Base-by-base conservation (phyloP, 2,797 vertebrate species). In the Cyprinella venusta region DNA sequence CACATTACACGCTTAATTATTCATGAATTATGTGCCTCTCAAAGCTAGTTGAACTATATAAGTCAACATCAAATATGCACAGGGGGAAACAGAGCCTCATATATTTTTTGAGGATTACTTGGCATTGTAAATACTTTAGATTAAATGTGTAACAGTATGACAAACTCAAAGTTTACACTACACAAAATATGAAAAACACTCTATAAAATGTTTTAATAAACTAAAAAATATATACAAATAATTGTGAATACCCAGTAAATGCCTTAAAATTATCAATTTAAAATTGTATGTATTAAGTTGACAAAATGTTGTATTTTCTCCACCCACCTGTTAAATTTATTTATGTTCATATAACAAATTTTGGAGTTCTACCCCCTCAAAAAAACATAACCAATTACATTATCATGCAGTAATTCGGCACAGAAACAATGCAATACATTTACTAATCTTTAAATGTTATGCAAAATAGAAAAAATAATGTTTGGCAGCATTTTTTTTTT, bases 1-100 rank as follows among this genome's bases (percentile, higher is more conserved):
- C 79, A 82, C 69, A 63, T 63, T 63, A 30, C 61, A 85, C 40
- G 65, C 77, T 90, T 56, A 83, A 90, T 90, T 88, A 90, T 90
- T 84, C 75, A 90, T 88, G 56, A 87, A 65, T 54, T 24, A 13
- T 48, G 61, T 80, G 86, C 80, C 81, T 84, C 78, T 84, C 83
- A 75, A 76, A 18, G 74, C 83, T 80, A 84, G 80, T 87, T 82
- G 74, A 86, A 84, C 86, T 38, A 83, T 84, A 70, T 15, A 88
- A 82, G 79, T 85, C 87, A 83, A 87, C 82, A 86, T 86, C 79
- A 85, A 87, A 87, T 84, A 84, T 69, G 79, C 81, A 86, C 76
- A 87, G 80, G 77, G 68, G 45, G 42, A 84, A 77, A 65, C 63
- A 52, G 8, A 74, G 68, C n/a, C 54, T 56, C 56, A 78, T 30